Conservation (phyloP, 2,113 vertebrate genomes). For the Camelus bactrianus region DNA sequence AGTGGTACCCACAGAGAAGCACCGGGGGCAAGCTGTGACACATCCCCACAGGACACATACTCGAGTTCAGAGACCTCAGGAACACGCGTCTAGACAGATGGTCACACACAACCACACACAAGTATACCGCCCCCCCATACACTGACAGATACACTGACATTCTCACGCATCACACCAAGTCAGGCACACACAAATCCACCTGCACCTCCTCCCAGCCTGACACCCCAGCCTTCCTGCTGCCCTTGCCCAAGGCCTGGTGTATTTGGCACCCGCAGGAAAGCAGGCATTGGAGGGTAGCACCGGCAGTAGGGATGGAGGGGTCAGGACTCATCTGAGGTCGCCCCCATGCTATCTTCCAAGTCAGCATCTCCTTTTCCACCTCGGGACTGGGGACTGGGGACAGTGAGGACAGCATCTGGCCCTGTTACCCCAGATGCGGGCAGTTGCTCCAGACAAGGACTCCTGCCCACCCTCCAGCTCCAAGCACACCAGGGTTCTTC, state of each 20-base stretch:
- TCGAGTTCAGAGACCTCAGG: background rate
- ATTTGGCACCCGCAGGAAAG: background rate
- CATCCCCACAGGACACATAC: background rate
- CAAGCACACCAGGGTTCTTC: background rate
- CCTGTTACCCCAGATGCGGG: rapidly evolving
- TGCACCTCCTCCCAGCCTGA: rapidly evolving
- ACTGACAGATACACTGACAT: background rate
- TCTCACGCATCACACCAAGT: rapidly evolving
- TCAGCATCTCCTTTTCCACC: rapidly evolving
- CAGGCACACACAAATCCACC: rapidly evolving
- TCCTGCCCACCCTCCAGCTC: too few relatives aligned
- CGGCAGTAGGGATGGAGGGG: rapidly evolving
- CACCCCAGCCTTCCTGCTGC: background rate
- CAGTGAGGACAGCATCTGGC: background rate
- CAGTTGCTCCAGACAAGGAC: background rate
- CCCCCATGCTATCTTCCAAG: background rate
- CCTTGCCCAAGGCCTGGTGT: rapidly evolving
- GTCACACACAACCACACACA: background rate
- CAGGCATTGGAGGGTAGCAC: background rate
- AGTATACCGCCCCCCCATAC: background rate
- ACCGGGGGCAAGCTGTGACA: background rate
- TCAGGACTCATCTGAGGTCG: background rate
- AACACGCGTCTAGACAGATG: background rate
- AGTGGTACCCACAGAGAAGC: background rate
- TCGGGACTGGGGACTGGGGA: background rate